phyloP scores from a whole-genome alignment of 1,140 invertebrate genomes.

The Heliconius eleuchia region DNA sequence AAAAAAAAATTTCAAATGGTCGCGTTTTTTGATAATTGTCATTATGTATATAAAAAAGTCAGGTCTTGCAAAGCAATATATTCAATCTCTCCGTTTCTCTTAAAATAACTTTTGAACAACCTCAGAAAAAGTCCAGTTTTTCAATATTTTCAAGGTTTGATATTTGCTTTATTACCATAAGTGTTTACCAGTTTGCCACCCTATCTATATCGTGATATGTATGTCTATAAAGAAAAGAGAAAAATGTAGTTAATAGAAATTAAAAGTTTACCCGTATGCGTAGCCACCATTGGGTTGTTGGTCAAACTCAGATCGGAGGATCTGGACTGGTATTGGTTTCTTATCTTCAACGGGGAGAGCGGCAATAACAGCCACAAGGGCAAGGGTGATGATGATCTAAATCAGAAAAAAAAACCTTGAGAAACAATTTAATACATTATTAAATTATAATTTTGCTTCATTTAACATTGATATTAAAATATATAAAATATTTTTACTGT shows the following conservation, averaged over 20 bases:
- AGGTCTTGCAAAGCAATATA: neutral
- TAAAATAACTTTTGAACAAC: neutral
- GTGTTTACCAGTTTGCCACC: conserved; percentile 23
- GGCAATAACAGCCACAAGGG: conserved; percentile 60
- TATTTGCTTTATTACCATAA: neutral
- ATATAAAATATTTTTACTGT: neutral
- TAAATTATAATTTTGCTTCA: neutral
- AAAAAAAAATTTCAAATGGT: neutral
- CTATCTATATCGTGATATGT: too few relatives aligned
- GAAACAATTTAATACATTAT: neutral
- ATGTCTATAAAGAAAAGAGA: too few relatives aligned
- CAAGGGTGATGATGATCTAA: conserved; percentile 70
- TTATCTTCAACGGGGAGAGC: conserved; percentile 44
- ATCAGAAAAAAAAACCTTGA: conserved; percentile 2
- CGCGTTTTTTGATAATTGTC: neutral
- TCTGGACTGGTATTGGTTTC: conserved; percentile 39
- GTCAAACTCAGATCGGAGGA: conserved; percentile 65
- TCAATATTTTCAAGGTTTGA: neutral
- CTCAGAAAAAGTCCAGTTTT: neutral
- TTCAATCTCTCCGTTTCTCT: too few relatives aligned
- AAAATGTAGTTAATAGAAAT: neutral
- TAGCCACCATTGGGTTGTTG: conserved; percentile 66
- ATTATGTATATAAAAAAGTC: neutral
- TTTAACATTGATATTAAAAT: neutral
- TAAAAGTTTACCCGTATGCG: conserved; percentile 51